Evolutionary conservation across 1,140 invertebrate species (phyloP), one percentile per base, ranked within the genome.

Genomic region (Drosophila kohkoa): DNA sequence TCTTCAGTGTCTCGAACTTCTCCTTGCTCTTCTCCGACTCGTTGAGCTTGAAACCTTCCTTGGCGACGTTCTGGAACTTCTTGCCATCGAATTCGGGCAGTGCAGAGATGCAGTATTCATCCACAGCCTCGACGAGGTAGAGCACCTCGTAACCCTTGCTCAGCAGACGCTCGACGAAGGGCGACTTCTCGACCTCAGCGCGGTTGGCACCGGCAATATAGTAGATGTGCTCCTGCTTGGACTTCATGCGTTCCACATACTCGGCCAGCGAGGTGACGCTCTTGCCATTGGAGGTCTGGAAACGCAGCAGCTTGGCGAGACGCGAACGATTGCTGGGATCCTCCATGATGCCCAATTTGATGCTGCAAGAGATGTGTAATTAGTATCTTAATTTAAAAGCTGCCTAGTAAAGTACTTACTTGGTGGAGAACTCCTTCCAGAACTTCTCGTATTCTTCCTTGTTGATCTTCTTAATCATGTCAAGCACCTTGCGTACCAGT

Each of bases 61-160:
- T 99, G 69, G 99, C 99, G 35, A 99, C 98, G 92, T 99, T 99
- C 93, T 99, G 98, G 96, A 99, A 99, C 93, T 99, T 99, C 93
- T 99, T 99, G 30, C 98, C 98, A 87, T 99, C 99, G 93, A 98
- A 99, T 93, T 99, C 99, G n/a, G 99, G 98, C 82, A 99, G 93
- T 6, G 98, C 96, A 48, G 98, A 98, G 64, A 99, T 97, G 76
- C 97, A 96, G 93, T 99, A 99, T 93, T 99, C 99, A 93, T 99
- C 99, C 41, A 99, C 98, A 59, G 99, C 98, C 93, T 99, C 99
- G 1, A 96, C 96, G 10, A 99, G 93, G 90, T 97, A 99, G 10
- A 99, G 92, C 49, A 99, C 98, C 94, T 99, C 99, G 92, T 98
- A 99, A 8, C 98, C 99, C 90, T 98, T 98, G 92, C 97, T 97